These are phyloP conservation scores for Sycobia sp. DNA, from an alignment of 1,140 invertebrate genomes.

Conservation along the genomic window DNA sequence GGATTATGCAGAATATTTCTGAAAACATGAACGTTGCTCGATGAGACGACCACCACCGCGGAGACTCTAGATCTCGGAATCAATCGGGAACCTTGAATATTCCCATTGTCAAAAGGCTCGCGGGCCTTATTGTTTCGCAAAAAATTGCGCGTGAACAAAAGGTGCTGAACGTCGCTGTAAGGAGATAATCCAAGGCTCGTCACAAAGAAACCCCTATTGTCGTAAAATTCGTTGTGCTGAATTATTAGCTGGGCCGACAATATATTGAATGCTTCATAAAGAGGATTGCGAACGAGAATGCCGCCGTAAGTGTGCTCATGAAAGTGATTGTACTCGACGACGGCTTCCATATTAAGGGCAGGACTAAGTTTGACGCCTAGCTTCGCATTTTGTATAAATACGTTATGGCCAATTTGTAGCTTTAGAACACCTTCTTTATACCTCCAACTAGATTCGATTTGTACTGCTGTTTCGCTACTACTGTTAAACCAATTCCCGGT, in stretches of 20 bases:
- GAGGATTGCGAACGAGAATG: constrained; percentile 84
- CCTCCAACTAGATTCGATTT: constrained; percentile 81
- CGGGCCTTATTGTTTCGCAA: constrained; percentile 83
- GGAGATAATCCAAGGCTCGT: constrained; percentile 86
- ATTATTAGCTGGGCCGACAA: constrained; percentile 74
- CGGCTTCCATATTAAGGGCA: constrained; percentile 79
- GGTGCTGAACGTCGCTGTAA: constrained; percentile 78
- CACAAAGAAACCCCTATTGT: constrained; percentile 87
- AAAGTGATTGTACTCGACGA: constrained; percentile 89
- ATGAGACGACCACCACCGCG: constrained; percentile 87
- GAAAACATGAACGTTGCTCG: constrained; percentile 87
- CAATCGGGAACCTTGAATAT: constrained; percentile 69
- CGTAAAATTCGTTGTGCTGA: constrained; percentile 86
- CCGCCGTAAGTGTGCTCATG: constrained; percentile 79
- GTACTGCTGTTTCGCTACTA: constrained; percentile 75
- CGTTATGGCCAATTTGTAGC: constrained; percentile 85
- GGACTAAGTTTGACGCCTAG: constrained; percentile 81
- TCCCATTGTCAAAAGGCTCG: constrained; percentile 80
- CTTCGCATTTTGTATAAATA: constrained; percentile 77
- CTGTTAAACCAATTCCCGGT: constrained; percentile 84
- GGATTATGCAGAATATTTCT: constrained; percentile 94
- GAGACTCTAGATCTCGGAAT: constrained; percentile 87
- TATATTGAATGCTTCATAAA: constrained; percentile 74
- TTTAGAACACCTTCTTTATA: constrained; percentile 64
- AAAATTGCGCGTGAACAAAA: constrained; percentile 89